Percentiles rank a stretch among this genome's conserved stretches.
Conservation (phyloP, 2,113 vertebrate species). For the Seriola aureovittata region DNA sequence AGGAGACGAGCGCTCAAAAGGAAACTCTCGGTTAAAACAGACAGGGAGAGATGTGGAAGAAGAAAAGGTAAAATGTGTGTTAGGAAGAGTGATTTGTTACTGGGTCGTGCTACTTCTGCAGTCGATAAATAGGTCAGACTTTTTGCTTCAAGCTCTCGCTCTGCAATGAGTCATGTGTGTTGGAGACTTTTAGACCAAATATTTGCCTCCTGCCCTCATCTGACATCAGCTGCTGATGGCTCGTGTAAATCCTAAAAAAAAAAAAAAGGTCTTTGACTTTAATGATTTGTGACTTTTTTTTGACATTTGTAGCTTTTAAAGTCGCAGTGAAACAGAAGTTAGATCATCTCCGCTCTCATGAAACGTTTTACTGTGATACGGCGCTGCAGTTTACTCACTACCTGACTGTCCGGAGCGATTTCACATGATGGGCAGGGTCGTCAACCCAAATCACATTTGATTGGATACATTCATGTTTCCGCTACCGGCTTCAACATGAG, state of each 20-base stretch:
- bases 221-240: conserved; percentile 19
- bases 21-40: not conserved
- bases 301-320: conserved; percentile 27
- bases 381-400: not conserved
- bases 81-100: conserved; percentile 32
- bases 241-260: conserved; percentile 13
- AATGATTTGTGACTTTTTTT: conserved; percentile 46
- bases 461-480: too few relatives aligned
- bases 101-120: conserved; percentile 56
- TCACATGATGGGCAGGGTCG: too few relatives aligned
- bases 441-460: too few relatives aligned
- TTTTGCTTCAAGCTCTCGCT: conserved; percentile 63
- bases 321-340: conserved; percentile 4
- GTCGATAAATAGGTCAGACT: conserved; percentile 68
- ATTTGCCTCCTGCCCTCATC: conserved; percentile 41
- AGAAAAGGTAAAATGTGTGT: conserved; percentile 44
- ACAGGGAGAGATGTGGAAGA: not conserved
- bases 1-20: conserved; percentile 1
- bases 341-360: not conserved
- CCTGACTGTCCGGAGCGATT: too few relatives aligned
- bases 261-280: conserved; percentile 3
- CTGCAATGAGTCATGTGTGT: conserved; percentile 65
- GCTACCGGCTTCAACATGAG: too few relatives aligned
- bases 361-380: not conserved
- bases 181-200: conserved; percentile 52